Conservation (phyloP, 2,888 invertebrate species). For the Melipona bicolor region DNA sequence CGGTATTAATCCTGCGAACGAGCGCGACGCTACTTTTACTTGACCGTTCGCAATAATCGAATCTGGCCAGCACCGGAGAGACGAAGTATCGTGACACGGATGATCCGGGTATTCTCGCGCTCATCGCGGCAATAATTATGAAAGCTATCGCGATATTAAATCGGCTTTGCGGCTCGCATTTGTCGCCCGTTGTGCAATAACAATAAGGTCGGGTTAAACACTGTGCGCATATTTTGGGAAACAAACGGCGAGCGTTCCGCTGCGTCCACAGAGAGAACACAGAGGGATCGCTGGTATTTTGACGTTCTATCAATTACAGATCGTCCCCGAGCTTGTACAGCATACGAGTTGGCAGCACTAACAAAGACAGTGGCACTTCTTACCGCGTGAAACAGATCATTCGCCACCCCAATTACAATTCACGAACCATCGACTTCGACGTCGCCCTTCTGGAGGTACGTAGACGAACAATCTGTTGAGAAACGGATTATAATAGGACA, state of each 20-base stretch:
- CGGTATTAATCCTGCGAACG: too few relatives aligned
- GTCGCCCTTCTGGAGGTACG: conserved; percentile 70
- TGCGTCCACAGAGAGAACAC: not conserved
- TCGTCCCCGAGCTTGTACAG: not conserved
- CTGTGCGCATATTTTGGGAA: conserved; percentile 16
- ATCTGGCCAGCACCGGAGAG: not conserved
- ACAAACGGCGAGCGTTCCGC: not conserved
- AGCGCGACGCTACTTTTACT: not conserved
- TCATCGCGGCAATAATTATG: conserved; percentile 27
- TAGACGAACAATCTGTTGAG: not conserved
- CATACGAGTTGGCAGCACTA: conserved; percentile 53
- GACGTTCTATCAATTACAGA: conserved; percentile 47
- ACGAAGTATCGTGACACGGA: conserved; percentile 2
- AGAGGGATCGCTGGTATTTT: conserved; percentile 17
- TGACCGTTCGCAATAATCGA: not conserved
- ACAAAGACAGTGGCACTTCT: conserved; percentile 40
- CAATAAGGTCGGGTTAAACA: conserved; percentile 19
- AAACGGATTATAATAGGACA: not conserved
- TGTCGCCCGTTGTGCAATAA: conserved; percentile 25
- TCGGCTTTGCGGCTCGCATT: conserved; percentile 35
- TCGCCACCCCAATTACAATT: conserved; percentile 75
- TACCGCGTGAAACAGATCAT: conserved; percentile 60
- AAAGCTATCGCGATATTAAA: conserved; percentile 45
- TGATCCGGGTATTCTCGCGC: conserved; percentile 22
- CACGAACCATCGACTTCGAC: conserved; percentile 75